Conservation (phyloP, 2,888 invertebrate genomes). For the Apantesis nais region DNA sequence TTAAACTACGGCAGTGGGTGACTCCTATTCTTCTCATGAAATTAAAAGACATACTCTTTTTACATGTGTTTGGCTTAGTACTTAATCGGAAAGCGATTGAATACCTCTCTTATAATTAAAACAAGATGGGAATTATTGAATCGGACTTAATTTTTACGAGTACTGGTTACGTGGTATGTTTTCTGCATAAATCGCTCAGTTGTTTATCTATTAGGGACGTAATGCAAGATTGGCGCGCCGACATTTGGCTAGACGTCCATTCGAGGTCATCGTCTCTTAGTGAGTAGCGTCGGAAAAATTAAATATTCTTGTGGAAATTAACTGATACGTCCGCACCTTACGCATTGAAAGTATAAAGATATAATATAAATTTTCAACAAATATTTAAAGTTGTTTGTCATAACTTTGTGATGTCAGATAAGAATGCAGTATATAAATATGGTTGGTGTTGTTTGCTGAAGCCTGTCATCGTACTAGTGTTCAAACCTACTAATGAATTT, state of each 20-base stretch:
- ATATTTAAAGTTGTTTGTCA: no score
- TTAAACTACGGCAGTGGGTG: not conserved
- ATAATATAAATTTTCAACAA: not conserved
- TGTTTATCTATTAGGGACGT: constrained; percentile 65
- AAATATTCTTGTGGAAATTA: constrained; percentile 21
- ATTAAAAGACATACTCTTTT: no score
- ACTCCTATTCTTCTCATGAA: not conserved
- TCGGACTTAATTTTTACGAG: constrained; percentile 8
- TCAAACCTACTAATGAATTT: no score
- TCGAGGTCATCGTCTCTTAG: constrained; percentile 79
- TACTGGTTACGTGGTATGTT: constrained; percentile 21
- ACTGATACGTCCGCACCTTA: not conserved
- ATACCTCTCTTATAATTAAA: not conserved
- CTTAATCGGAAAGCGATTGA: not conserved
- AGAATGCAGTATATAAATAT: no score
- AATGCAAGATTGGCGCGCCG: constrained; percentile 67
- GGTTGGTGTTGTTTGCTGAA: no score
- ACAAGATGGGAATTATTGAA: not conserved
- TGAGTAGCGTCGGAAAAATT: constrained; percentile 57
- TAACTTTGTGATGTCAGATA: no score
- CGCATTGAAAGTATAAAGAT: not conserved
- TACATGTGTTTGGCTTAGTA: no score
- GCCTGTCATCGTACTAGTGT: no score
- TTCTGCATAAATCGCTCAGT: constrained; percentile 43
- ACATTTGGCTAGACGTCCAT: constrained; percentile 79